These are phyloP conservation scores for Tachyglossus aculeatus DNA, from an alignment of 2,797 vertebrate genomes.

Conservation along the genomic window DNA sequence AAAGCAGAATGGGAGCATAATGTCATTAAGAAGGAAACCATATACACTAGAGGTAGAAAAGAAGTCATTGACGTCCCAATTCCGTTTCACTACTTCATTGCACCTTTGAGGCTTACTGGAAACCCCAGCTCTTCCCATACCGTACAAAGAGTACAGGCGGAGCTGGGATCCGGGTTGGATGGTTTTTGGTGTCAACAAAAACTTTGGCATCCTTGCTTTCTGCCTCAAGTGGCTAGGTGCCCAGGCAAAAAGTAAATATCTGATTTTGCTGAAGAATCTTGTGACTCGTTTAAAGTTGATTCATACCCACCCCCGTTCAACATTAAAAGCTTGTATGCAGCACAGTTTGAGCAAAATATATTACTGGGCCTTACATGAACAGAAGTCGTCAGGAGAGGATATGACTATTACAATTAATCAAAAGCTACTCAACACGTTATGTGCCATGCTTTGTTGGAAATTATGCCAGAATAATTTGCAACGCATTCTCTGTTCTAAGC, in stretches of 20 bases:
- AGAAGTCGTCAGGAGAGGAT: constrained; percentile 95
- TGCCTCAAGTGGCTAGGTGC: constrained; percentile 95
- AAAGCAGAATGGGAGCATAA: background rate
- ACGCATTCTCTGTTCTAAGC: constrained; percentile 63
- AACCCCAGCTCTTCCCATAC: too few species aligned
- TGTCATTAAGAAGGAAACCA: background rate
- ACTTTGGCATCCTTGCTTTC: constrained; percentile 95
- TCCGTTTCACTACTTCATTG: constrained; percentile 9
- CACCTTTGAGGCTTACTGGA: too few species aligned
- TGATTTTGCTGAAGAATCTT: constrained; percentile 97
- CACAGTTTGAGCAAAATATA: constrained; percentile 96
- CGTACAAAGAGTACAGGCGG: too few species aligned
- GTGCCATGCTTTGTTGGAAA: constrained; percentile 66
- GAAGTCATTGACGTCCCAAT: background rate
- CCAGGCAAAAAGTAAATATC: constrained; percentile 92
- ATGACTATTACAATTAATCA: constrained; percentile 84
- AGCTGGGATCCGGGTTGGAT: too few species aligned
- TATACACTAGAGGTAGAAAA: background rate
- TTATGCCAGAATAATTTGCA: constrained; percentile 59
- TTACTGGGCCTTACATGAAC: constrained; percentile 93
- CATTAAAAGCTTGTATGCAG: constrained; percentile 93
- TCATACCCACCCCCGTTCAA: constrained; percentile 93
- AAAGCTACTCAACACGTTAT: constrained; percentile 58
- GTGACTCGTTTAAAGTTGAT: constrained; percentile 93
- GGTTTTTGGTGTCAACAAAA: too few species aligned